Evolutionary conservation across 2,113 vertebrate genomes (phyloP), one percentile per base, ranked within the genome.

Genomic region (Hemibates koningsi): DNA sequence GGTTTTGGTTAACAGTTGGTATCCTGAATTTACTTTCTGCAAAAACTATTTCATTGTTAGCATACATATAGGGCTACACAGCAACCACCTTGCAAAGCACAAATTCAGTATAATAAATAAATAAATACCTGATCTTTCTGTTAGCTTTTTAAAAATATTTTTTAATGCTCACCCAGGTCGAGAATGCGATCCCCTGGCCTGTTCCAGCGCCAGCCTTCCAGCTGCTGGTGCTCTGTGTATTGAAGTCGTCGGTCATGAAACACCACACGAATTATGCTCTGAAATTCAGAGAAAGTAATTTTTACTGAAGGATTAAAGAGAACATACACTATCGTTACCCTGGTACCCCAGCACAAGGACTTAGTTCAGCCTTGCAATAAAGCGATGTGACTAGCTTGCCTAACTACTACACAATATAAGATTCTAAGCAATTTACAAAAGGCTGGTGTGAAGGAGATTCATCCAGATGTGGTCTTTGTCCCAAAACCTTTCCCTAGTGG

Each of bases 131-230:
- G 43, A 78, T 4, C 1, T 50, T 50, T 19, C 43, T 76, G 43
- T 48, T 29, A 32, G 43, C 24, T 45, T 73, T 73, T 45, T 1
- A 21, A 38, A 68, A 68, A 38, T 8, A 68, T 21, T 27, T 66
- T 41, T 45, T 4, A 8, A 61, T 2, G 92, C 96, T 97, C 93
- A 99, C 98, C 98, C 48, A 99, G 97, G 88, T 99, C 98, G 3
- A 99, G 97, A 89, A 99, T 99, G 88, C 99, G 96, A 92, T 99
- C 98, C 2, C 99, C 99, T 0, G 99, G 99, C 24, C 99, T 85
- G 96, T 99, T 99, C 99, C 98, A 99, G 82, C 98, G 95, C 99
- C 99, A 99, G 89, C 99, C 98, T 89, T 99, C 99, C 90, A 99
- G 96, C 95, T 99, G 99, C 94, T 99, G 99, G 81, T 99, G 99